Conservation (phyloP, 2,797 vertebrate genomes). For the Muscicapa comitata region DNA sequence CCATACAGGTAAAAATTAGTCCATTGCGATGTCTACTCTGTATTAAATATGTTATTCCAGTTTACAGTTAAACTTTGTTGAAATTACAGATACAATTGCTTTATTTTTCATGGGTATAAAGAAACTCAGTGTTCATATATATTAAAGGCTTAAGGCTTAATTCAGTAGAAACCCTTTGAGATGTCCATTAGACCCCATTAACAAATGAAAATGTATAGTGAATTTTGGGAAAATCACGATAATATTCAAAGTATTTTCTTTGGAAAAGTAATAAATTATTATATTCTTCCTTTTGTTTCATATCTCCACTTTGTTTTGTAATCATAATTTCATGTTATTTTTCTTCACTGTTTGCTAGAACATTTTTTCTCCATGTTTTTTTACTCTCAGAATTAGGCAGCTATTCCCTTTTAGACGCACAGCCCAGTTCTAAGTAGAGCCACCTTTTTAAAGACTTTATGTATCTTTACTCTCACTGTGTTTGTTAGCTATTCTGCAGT, state of each 20-base stretch:
- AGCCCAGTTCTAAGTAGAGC: neutral
- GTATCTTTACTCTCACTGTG: neutral
- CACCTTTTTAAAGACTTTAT: neutral
- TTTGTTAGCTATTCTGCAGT: neutral
- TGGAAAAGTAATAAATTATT: neutral
- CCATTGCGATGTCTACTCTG: neutral
- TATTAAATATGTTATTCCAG: neutral
- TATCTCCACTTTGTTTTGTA: neutral
- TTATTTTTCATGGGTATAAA: neutral
- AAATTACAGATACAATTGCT: neutral
- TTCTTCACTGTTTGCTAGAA: neutral
- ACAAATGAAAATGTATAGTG: neutral
- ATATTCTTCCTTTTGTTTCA: neutral
- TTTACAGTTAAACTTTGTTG: neutral
- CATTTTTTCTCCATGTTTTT: neutral
- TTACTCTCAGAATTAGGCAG: neutral
- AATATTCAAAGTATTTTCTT: neutral
- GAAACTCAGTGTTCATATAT: neutral
- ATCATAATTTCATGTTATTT: neutral
- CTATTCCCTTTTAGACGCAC: neutral
- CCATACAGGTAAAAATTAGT: neutral
- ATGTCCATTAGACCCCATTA: neutral
- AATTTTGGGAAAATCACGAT: neutral
- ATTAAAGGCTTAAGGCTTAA: neutral
- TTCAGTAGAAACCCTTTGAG: neutral